A percentile compares a stretch with the other conserved stretches of the same genome.
These are phyloP conservation scores for Mesorhabditis spiculigera DNA, from an alignment of 2,888 invertebrate species.

Conservation along the genomic window DNA sequence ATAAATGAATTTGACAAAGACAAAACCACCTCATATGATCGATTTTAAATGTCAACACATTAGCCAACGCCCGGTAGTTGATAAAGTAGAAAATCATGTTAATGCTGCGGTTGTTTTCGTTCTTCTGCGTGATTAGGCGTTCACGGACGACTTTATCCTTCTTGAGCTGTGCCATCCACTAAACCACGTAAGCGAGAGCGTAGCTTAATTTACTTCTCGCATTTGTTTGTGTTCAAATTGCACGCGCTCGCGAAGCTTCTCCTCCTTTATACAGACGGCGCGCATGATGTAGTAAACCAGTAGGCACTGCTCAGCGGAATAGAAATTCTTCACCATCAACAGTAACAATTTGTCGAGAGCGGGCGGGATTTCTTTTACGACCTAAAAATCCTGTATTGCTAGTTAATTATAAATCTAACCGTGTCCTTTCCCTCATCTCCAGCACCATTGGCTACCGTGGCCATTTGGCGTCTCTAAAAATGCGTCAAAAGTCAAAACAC, in stretches of 20 bases:
- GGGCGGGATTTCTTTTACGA: constrained; percentile 26
- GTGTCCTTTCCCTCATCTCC: constrained; percentile 11
- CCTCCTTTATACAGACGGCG: constrained; percentile 53
- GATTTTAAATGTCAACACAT: constrained; percentile 57
- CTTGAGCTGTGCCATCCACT: constrained; percentile 36
- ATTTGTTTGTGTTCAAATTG: constrained; percentile 50
- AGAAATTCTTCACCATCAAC: constrained; percentile 40
- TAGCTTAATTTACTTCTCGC: constrained; percentile 26
- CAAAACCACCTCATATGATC: constrained; percentile 55
- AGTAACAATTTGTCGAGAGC: constrained; percentile 28
- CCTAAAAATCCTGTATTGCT: neutral
- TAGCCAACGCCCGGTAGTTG: constrained; percentile 56
- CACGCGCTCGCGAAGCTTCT: constrained; percentile 43
- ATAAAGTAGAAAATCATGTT: constrained; percentile 55
- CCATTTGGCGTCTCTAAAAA: constrained; percentile 11
- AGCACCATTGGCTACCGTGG: constrained; percentile 15
- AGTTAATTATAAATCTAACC: neutral
- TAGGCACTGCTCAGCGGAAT: constrained; percentile 40
- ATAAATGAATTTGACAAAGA: neutral
- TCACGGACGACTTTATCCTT: constrained; percentile 56
- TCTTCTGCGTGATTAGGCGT: constrained; percentile 41
- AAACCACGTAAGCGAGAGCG: neutral
- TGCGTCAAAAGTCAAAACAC: constrained; percentile 14
- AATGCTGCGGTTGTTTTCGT: constrained; percentile 25
- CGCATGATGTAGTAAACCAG: constrained; percentile 54